These are phyloP conservation scores for Cinara cedri DNA, from an alignment of 2,888 invertebrate genomes.

Conservation along the genomic window DNA sequence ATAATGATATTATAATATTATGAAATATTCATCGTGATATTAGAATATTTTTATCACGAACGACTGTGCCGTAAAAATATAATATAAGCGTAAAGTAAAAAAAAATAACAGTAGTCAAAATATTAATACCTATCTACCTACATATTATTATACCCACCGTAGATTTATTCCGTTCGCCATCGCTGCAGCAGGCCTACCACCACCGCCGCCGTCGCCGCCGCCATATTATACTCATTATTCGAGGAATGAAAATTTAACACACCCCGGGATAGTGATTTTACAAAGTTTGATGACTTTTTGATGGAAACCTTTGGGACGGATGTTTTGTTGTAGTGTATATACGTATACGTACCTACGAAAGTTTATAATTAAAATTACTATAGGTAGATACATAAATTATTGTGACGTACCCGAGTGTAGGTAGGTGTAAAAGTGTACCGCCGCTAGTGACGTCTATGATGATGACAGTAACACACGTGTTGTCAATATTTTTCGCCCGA, in stretches of 20 bases:
- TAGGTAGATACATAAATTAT: background rate
- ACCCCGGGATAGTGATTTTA: constrained; percentile 48
- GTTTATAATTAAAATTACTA: constrained; percentile 47
- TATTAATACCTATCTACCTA: background rate
- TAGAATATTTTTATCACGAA: no score
- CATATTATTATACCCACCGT: background rate
- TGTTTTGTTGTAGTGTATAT: background rate
- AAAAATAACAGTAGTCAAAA: background rate
- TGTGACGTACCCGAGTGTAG: no score
- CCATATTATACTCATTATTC: constrained; percentile 21
- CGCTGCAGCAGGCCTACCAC: no score
- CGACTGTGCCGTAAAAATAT: background rate
- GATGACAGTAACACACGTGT: background rate
- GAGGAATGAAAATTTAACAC: constrained; percentile 47
- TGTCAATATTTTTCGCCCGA: background rate
- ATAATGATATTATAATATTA: no score
- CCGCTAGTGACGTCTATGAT: constrained; percentile 16
- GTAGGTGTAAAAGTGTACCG: background rate
- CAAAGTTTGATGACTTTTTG: constrained; percentile 43
- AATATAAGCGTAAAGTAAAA: no score
- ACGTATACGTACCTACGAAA: constrained; percentile 2
- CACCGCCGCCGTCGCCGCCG: no score
- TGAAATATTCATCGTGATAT: no score
- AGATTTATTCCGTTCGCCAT: background rate
- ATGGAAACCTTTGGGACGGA: constrained; percentile 48